Evolutionary conservation across 92 coral and sea anemone genomes (phyloP).

Genomic region (Metridium senile): DNA sequence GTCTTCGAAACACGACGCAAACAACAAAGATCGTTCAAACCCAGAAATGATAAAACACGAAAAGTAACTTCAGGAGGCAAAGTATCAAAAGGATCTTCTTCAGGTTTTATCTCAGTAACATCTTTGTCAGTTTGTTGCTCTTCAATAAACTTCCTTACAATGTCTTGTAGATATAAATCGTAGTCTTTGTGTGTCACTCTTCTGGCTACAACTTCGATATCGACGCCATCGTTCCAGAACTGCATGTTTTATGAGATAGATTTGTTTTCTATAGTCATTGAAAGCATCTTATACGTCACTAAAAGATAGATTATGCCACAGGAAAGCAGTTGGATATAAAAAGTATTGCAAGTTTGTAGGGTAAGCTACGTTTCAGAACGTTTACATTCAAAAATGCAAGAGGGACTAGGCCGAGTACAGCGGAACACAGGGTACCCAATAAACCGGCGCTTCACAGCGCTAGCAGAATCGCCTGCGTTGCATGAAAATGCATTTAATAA

Average conservation of each 20-base stretch:
- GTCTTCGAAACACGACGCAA: conserved; percentile 71
- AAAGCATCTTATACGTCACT: background rate
- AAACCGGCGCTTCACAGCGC: too few relatives aligned
- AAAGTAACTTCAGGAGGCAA: conserved; percentile 65
- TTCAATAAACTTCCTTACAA: conserved; percentile 15
- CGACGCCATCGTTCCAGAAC: background rate
- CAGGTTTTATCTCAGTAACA: background rate
- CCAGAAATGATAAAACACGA: conserved; percentile 53
- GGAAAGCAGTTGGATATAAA: too few relatives aligned
- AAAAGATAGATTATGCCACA: too few relatives aligned
- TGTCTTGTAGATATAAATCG: conserved; percentile 11
- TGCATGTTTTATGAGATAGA: background rate
- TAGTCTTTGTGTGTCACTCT: conserved; percentile 27
- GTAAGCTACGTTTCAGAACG: too few relatives aligned
- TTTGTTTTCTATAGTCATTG: background rate
- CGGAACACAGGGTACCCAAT: too few relatives aligned
- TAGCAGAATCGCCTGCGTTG: too few relatives aligned
- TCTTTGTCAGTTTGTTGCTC: conserved; percentile 3
- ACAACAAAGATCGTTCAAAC: conserved; percentile 48
- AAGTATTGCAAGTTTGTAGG: too few relatives aligned
- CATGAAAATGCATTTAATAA: too few relatives aligned
- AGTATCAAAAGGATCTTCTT: conserved; percentile 36
- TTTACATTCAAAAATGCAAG: too few relatives aligned
- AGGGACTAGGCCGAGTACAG: too few relatives aligned
- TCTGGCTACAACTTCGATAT: background rate